Evolutionary conservation across 2,113 vertebrate species (phyloP).

Genomic region (Pandion haliaetus): DNA sequence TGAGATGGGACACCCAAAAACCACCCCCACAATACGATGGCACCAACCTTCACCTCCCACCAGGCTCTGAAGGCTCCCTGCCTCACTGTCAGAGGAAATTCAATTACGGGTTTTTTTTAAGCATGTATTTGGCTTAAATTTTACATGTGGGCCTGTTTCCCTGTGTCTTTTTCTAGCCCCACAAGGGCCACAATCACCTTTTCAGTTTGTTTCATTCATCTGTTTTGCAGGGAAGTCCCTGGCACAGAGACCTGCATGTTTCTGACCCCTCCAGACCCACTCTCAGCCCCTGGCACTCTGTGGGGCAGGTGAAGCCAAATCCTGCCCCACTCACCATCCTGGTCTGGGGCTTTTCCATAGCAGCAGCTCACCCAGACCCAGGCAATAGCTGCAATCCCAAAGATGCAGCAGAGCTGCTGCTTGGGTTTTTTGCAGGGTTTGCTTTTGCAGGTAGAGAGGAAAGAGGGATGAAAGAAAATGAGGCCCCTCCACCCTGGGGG

Average conservation of each 20-base stretch:
- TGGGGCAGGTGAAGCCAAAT: neutral
- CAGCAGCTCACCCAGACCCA: neutral
- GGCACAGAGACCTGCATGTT: neutral
- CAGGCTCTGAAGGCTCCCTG: neutral
- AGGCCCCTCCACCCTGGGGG: fast-evolving
- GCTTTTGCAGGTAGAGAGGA: neutral
- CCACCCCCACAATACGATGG: fast-evolving
- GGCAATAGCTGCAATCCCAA: neutral
- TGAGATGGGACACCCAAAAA: neutral
- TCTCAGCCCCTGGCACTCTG: neutral
- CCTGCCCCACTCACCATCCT: neutral
- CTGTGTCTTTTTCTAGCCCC: fast-evolving
- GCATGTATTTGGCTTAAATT: neutral
- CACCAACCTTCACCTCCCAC: neutral
- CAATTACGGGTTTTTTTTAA: neutral
- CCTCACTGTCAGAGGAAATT: neutral
- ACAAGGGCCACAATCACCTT: neutral
- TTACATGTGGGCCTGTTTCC: neutral
- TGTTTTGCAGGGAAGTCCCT: neutral
- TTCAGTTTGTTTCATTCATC: neutral
- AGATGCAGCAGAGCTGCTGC: neutral
- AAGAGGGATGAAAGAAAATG: neutral
- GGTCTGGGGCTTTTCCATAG: neutral
- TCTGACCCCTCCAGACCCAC: neutral
- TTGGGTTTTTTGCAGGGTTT: neutral